These are phyloP conservation scores for Urocynchramus pylzowi DNA, from an alignment of 2,113 vertebrate genomes.

Conservation along the genomic window DNA sequence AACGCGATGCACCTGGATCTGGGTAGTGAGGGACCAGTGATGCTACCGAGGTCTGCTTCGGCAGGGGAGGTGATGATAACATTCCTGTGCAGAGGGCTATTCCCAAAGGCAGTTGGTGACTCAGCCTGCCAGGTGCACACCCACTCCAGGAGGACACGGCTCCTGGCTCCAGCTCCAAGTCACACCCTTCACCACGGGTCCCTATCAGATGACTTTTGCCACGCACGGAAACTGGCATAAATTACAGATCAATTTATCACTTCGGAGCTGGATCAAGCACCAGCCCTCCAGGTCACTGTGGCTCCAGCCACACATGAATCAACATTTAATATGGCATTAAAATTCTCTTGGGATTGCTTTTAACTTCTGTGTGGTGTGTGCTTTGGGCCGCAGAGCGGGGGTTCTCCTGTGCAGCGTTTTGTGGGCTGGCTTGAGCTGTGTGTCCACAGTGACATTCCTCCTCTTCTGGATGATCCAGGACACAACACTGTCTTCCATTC, in stretches of 20 bases:
- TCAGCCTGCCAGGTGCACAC: neutral
- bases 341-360: neutral
- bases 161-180: neutral
- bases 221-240: fast-evolving
- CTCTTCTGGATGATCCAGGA: neutral
- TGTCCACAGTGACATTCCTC: neutral
- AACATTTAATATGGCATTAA: slow-evolving; percentile 34
- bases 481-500: neutral
- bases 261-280: neutral
- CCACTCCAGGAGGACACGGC: neutral
- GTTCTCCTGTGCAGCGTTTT: neutral
- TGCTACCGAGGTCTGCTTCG: neutral
- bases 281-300: neutral
- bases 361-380: fast-evolving
- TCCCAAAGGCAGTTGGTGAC: neutral
- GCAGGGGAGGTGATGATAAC: neutral
- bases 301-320: neutral
- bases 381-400: neutral
- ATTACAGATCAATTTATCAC: slow-evolving; percentile 14
- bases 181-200: neutral
- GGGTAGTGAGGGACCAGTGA: neutral
- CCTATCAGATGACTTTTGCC: slow-evolving; percentile 29
- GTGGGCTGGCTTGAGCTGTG: neutral
- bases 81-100: neutral
- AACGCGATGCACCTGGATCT: fast-evolving